Evolutionary conservation across 2,113 vertebrate genomes (phyloP).

Genomic region (Cathartes aura): DNA sequence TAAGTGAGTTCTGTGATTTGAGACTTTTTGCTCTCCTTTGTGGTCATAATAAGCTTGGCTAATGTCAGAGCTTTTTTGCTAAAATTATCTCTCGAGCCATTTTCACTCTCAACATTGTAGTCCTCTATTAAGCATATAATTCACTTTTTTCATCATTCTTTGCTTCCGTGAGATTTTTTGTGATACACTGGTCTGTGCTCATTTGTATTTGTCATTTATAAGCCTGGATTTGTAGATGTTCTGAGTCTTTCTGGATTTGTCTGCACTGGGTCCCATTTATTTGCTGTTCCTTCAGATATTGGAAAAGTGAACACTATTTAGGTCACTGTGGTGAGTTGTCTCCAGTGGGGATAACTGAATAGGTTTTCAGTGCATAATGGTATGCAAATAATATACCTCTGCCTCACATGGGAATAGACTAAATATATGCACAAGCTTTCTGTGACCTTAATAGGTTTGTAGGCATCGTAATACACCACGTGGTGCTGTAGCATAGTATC

Average conservation of each 20-base stretch:
- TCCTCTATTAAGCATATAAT: not conserved
- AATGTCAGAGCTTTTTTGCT: not conserved
- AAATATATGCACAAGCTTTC: conserved; percentile 39
- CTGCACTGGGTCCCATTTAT: conserved; percentile 8
- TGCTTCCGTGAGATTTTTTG: not conserved
- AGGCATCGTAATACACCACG: not conserved
- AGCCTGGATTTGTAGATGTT: not conserved
- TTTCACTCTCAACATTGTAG: not conserved
- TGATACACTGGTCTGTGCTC: not conserved
- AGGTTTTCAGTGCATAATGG: conserved; percentile 48
- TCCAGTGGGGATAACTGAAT: conserved; percentile 34
- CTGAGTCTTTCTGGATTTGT: not conserved
- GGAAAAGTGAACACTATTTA: conserved; percentile 44
- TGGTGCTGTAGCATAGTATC: not conserved
- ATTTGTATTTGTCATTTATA: conserved; percentile 25
- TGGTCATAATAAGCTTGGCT: not conserved
- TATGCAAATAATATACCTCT: conserved; percentile 64
- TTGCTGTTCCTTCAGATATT: conserved; percentile 33
- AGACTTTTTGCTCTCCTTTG: not conserved
- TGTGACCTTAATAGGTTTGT: conserved; percentile 54
- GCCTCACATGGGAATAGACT: conserved; percentile 11
- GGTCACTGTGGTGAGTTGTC: conserved; percentile 47
- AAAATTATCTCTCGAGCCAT: not conserved
- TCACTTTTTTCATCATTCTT: not conserved
- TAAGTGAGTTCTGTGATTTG: conserved; percentile 6